phyloP scores from a whole-genome alignment of 1,140 invertebrate species.

The Bacillus rossius region DNA sequence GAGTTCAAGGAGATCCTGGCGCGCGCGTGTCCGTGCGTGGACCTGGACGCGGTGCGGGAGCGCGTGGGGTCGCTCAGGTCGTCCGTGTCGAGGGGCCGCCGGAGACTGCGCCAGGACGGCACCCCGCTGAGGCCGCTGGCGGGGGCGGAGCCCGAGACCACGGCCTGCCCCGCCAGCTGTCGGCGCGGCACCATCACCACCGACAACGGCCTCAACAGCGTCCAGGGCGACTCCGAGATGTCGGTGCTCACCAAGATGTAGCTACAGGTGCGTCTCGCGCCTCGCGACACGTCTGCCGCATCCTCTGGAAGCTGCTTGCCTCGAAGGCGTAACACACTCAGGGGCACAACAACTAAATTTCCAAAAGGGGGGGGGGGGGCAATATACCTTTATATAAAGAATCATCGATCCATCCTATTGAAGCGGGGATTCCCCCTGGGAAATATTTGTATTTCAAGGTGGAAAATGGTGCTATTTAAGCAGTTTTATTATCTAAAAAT shows the following conservation, averaged over 20 bases:
- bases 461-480: too few relatives aligned
- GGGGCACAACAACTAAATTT: too few relatives aligned
- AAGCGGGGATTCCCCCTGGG: too few relatives aligned
- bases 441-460: too few relatives aligned
- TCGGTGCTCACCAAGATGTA: conserved; percentile 48
- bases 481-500: too few relatives aligned
- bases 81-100: not conserved
- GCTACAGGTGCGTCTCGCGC: too few relatives aligned
- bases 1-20: conserved; percentile 38
- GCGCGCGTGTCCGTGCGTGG: conserved; percentile 1
- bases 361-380: too few relatives aligned
- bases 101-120: not conserved
- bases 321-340: too few relatives aligned
- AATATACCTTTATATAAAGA: too few relatives aligned
- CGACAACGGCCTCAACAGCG: conserved; percentile 6
- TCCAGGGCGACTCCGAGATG: conserved; percentile 42
- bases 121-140: not conserved
- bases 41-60: conserved; percentile 1
- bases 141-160: conserved; percentile 1
- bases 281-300: too few relatives aligned
- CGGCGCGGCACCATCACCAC: conserved; percentile 6
- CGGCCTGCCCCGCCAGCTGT: not conserved
- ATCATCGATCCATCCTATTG: too few relatives aligned
- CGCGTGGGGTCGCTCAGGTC: conserved; percentile 9
- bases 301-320: too few relatives aligned